These are phyloP conservation scores for Aphelocoma coerulescens DNA, from an alignment of 2,113 vertebrate species.

Conservation along the genomic window DNA sequence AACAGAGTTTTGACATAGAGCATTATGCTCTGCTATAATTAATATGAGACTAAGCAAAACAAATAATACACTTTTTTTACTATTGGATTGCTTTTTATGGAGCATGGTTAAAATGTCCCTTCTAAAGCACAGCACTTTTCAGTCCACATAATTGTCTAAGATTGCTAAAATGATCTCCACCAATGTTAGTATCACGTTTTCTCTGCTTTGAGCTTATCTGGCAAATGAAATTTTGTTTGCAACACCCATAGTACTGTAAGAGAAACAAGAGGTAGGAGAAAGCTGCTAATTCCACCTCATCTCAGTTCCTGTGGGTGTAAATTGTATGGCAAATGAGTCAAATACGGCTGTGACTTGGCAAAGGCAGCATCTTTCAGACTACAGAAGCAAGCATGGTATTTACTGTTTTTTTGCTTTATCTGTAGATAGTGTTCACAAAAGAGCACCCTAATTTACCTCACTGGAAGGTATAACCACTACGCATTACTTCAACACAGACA, in stretches of 20 bases:
- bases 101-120: background rate
- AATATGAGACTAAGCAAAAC: background rate
- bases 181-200: background rate
- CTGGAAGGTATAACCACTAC: background rate
- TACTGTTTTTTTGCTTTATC: background rate
- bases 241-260: background rate
- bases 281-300: background rate
- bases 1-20: background rate
- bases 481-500: background rate
- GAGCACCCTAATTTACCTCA: background rate
- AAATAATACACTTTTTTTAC: background rate
- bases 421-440: background rate
- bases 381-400: background rate
- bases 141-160: background rate
- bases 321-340: background rate
- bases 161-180: background rate
- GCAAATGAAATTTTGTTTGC: background rate
- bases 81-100: background rate
- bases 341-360: slow-evolving; percentile 10
- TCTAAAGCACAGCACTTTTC: background rate
- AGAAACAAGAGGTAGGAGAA: slow-evolving; percentile 7
- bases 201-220: background rate
- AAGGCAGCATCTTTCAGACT: background rate
- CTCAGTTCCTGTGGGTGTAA: background rate
- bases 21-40: background rate